Conservation (phyloP, 2,888 invertebrate genomes). For the Tethea ocularis region DNA sequence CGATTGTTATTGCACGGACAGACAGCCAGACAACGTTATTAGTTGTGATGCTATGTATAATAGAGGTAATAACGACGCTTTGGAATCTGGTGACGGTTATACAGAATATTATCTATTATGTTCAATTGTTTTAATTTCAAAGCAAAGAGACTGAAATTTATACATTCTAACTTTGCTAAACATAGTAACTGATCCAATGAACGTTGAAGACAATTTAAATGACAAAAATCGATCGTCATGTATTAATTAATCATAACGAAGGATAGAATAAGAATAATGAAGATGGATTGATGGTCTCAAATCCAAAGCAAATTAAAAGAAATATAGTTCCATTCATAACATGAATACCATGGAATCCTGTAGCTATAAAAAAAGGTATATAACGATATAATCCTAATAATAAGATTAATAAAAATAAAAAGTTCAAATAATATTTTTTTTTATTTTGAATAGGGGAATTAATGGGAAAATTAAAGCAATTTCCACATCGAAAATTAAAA, state of each 20-base stretch:
- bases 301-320: conserved; percentile 41
- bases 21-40: conserved; percentile 16
- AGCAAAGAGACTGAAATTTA: too few species aligned
- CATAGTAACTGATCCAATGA: too few species aligned
- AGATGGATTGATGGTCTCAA: neutral
- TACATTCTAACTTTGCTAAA: too few species aligned
- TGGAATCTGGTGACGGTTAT: neutral
- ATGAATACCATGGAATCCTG: conserved; percentile 90
- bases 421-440: conserved; percentile 54
- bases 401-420: conserved; percentile 81
- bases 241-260: neutral
- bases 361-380: conserved; percentile 89
- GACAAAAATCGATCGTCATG: too few species aligned
- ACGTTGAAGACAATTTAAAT: too few species aligned
- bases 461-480: conserved; percentile 86
- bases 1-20: conserved; percentile 19
- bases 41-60: conserved; percentile 22
- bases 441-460: conserved; percentile 65
- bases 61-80: neutral
- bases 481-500: conserved; percentile 90
- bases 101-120: neutral
- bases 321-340: conserved; percentile 84
- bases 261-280: neutral
- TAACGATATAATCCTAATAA: conserved; percentile 69
- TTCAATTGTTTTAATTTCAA: too few species aligned